phyloP scores from a whole-genome alignment of 2,113 vertebrate species.

The Chauna torquata region DNA sequence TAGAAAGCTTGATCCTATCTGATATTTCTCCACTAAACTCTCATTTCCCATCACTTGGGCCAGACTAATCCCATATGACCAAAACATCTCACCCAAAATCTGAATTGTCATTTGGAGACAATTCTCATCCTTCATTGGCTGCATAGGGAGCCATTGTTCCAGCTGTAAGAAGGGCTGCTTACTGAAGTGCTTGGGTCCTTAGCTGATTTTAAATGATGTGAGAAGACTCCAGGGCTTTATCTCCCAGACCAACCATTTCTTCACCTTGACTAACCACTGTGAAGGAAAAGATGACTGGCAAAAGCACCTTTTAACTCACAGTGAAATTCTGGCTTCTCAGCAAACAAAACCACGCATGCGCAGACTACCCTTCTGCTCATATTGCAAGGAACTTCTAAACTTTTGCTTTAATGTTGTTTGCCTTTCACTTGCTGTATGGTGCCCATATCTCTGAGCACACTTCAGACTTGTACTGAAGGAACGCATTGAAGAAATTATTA shows the following conservation, averaged over 20 bases:
- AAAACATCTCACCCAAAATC: not conserved
- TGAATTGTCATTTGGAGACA: not conserved
- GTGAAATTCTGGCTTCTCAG: not conserved
- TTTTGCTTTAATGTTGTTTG: not conserved
- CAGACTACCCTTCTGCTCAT: not conserved
- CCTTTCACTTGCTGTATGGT: not conserved
- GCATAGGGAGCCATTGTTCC: fast-evolving
- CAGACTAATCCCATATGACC: not conserved
- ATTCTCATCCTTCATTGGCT: not conserved
- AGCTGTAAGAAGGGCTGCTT: not conserved
- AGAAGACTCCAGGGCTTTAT: not conserved
- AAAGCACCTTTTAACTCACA: not conserved
- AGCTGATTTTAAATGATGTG: not conserved
- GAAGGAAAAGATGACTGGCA: not conserved
- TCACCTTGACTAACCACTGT: not conserved
- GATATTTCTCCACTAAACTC: not conserved
- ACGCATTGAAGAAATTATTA: not conserved
- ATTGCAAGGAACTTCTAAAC: not conserved
- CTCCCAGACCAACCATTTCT: not conserved
- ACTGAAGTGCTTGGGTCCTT: not conserved
- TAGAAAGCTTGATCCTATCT: not conserved
- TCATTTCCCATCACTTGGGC: not conserved
- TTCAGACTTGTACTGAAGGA: not conserved
- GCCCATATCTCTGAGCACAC: not conserved
- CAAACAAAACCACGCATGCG: not conserved